These are phyloP conservation scores for Ametastegia equiseti DNA, from an alignment of 2,888 invertebrate genomes.

Conservation along the genomic window DNA sequence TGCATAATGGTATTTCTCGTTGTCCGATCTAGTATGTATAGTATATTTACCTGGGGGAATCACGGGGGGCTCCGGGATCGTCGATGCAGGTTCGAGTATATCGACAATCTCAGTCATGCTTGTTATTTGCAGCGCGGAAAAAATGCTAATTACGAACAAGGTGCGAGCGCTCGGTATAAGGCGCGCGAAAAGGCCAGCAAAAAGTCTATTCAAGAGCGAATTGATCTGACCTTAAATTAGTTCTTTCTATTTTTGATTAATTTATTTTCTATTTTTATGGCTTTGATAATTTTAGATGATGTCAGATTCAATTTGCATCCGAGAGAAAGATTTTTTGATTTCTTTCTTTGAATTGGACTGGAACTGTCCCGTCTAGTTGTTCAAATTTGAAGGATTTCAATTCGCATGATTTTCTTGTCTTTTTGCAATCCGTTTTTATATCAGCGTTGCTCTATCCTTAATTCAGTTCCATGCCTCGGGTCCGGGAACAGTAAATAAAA, in stretches of 20 bases:
- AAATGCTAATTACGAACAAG: conserved; percentile 42
- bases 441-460: background rate
- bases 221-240: conserved; percentile 21
- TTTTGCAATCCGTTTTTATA: background rate
- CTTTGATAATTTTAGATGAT: conserved; percentile 5
- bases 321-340: background rate
- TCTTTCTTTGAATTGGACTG: too few relatives aligned
- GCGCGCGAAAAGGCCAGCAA: conserved; percentile 53
- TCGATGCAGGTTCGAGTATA: conserved; percentile 4
- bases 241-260: background rate
- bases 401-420: background rate
- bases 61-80: background rate
- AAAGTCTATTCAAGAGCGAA: conserved; percentile 58
- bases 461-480: background rate
- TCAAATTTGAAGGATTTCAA: background rate
- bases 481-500: background rate
- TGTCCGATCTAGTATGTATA: conserved; percentile 30
- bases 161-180: conserved; percentile 9
- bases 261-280: background rate
- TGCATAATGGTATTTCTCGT: conserved; percentile 37
- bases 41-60: conserved; percentile 4
- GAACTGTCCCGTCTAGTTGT: too few relatives aligned
- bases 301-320: background rate
- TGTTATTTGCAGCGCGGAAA: conserved; percentile 33
- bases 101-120: conserved; percentile 35